Evolutionary conservation across 2,113 vertebrate species (phyloP).

Genomic region (Rhizomys pruinosus): DNA sequence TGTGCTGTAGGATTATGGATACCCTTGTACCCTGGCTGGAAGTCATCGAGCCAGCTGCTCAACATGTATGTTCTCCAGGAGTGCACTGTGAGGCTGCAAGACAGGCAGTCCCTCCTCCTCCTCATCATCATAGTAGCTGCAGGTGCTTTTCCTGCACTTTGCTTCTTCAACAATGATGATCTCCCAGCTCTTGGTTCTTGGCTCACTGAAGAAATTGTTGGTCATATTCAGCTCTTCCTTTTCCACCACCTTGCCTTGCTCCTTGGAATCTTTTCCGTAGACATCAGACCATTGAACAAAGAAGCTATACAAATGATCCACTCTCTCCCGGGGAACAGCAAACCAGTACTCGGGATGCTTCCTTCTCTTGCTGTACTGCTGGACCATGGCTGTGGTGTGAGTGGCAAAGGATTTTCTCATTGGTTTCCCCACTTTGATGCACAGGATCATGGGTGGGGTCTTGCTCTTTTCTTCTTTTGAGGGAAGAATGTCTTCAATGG

Average conservation of each 20-base stretch:
- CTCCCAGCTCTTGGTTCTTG: constrained; percentile 91
- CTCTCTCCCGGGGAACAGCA: constrained; percentile 97
- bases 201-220: too few species aligned
- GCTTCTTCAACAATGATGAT: constrained; percentile 94
- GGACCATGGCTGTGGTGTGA: constrained; percentile 88
- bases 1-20: constrained; percentile 92
- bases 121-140: constrained; percentile 91
- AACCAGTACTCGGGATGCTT: constrained; percentile 99
- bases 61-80: constrained; percentile 92
- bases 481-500: constrained; percentile 97
- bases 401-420: constrained; percentile 98
- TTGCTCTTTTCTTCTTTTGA: constrained; percentile 98
- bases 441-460: constrained; percentile 98
- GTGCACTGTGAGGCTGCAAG: constrained; percentile 89
- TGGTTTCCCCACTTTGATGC: constrained; percentile 98
- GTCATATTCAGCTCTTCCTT: too few species aligned
- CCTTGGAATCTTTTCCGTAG: too few species aligned
- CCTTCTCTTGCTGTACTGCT: constrained; percentile 87
- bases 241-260: too few species aligned
- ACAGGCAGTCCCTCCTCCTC: constrained; percentile 89
- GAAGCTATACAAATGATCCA: too few species aligned
- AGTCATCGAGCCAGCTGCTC: constrained; percentile 92
- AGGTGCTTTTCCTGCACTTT: constrained; percentile 90
- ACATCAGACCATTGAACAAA: too few species aligned
- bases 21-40: constrained; percentile 92